phyloP scores from a whole-genome alignment of 2,888 invertebrate species.

The Tetragonisca angustula region DNA sequence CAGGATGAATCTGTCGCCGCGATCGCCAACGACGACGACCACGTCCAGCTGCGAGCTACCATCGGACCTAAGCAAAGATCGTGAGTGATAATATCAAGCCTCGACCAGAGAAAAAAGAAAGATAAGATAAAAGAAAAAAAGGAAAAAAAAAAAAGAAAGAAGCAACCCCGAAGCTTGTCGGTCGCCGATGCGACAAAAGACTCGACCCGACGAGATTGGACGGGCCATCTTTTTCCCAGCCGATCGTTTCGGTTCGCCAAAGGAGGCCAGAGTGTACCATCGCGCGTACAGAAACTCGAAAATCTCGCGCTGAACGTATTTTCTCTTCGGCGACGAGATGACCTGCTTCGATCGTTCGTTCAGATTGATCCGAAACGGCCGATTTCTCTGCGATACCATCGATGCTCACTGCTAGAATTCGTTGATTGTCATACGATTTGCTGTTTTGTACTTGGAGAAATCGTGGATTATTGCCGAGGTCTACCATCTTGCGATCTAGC shows the following conservation, averaged over 20 bases:
- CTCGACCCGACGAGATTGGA: constrained; percentile 13
- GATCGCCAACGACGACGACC: constrained; percentile 75
- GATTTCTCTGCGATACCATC: background rate
- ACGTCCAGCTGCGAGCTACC: constrained; percentile 78
- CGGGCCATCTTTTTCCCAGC: background rate
- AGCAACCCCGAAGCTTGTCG: background rate
- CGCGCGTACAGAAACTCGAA: background rate
- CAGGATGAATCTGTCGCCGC: constrained; percentile 70
- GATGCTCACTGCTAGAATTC: constrained; percentile 3
- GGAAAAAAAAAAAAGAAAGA: too few species aligned
- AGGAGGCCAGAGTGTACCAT: background rate
- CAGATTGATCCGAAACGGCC: background rate
- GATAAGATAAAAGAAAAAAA: too few species aligned
- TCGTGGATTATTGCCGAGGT: background rate
- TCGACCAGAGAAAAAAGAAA: constrained; percentile 1
- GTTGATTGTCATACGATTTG: background rate
- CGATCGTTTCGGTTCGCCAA: constrained; percentile 10
- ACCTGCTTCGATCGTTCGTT: background rate
- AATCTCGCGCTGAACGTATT: background rate
- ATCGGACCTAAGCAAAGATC: constrained; percentile 81
- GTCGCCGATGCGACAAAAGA: constrained; percentile 12
- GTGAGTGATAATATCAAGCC: constrained; percentile 62
- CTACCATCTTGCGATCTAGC: background rate
- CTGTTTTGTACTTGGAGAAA: background rate
- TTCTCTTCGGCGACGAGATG: background rate